Percentiles rank a stretch among this genome's conserved stretches.
Conservation (phyloP, 2,888 invertebrate species). For the Leucophenga maculata region DNA sequence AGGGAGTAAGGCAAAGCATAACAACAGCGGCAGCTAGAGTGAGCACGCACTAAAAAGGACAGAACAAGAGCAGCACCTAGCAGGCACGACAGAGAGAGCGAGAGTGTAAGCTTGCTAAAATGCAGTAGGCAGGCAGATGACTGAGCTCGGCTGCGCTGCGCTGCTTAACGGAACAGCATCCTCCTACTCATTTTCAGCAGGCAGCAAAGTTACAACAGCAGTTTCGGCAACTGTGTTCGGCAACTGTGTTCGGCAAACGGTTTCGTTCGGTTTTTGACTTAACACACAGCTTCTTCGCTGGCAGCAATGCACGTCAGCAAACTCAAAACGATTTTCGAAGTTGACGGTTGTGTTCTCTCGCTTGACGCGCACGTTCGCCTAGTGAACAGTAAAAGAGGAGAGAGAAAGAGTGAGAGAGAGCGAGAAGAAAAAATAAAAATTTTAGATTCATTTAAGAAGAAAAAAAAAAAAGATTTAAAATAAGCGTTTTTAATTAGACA, state of each 20-base stretch:
- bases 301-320: constrained; percentile 50
- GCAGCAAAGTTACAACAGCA: background rate
- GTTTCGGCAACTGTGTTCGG: constrained; percentile 34
- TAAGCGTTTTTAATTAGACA: constrained; percentile 24
- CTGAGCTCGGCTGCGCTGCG: too few species aligned
- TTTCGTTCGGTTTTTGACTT: constrained; percentile 26
- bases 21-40: background rate
- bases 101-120: too few species aligned
- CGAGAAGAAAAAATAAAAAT: background rate
- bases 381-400: constrained; percentile 9
- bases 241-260: too few species aligned
- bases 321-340: constrained; percentile 71
- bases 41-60: too few species aligned
- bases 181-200: background rate
- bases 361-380: constrained; percentile 39
- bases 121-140: too few species aligned
- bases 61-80: too few species aligned
- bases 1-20: background rate
- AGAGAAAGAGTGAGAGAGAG: background rate
- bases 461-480: background rate
- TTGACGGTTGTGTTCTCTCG: constrained; percentile 70
- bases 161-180: too few species aligned
- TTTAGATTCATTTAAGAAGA: background rate
- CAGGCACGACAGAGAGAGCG: too few species aligned
- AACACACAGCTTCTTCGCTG: constrained; percentile 27